A percentile compares a stretch with the other conserved stretches of the same genome.
Evolutionary conservation across 1,140 invertebrate species (phyloP).

Genomic region (Dendrolimus kikuchii): DNA sequence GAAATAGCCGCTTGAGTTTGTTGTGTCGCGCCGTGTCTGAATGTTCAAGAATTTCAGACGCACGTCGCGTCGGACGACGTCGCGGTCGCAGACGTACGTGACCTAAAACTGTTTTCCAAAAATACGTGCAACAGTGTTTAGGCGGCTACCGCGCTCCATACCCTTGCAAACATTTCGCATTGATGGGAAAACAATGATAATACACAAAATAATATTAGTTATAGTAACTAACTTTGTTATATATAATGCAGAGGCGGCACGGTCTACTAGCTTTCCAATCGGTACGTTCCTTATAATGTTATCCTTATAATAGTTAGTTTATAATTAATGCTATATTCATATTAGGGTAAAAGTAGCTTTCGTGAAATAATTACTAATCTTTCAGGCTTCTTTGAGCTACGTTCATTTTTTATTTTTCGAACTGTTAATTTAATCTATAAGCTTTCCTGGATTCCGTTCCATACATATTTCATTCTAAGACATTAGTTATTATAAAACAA

Average conservation of each 20-base stretch:
- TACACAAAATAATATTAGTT: not conserved
- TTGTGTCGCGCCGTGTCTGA: not conserved
- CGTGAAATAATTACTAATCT: no score
- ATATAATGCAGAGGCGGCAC: conserved; percentile 1
- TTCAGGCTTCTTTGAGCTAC: no score
- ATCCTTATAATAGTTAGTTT: not conserved
- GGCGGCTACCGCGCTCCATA: conserved; percentile 33
- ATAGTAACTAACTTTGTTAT: not conserved
- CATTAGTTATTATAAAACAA: no score
- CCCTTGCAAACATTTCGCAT: conserved; percentile 21
- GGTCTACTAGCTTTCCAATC: conserved; percentile 26
- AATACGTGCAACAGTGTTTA: conserved; percentile 54
- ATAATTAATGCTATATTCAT: no score
- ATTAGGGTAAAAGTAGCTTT: no score
- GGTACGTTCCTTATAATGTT: conserved; percentile 18
- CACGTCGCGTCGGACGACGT: conserved; percentile 4
- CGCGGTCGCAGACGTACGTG: conserved; percentile 22
- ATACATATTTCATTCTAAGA: no score
- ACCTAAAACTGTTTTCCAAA: conserved; percentile 45
- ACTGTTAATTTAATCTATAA: no score
- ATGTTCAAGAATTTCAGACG: not conserved
- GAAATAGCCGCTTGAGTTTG: not conserved
- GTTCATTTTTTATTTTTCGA: no score
- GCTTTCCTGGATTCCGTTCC: no score
- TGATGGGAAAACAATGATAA: conserved; percentile 12